These are phyloP conservation scores for Pimephales promelas DNA, from an alignment of 2,113 vertebrate species.

Conservation along the genomic window DNA sequence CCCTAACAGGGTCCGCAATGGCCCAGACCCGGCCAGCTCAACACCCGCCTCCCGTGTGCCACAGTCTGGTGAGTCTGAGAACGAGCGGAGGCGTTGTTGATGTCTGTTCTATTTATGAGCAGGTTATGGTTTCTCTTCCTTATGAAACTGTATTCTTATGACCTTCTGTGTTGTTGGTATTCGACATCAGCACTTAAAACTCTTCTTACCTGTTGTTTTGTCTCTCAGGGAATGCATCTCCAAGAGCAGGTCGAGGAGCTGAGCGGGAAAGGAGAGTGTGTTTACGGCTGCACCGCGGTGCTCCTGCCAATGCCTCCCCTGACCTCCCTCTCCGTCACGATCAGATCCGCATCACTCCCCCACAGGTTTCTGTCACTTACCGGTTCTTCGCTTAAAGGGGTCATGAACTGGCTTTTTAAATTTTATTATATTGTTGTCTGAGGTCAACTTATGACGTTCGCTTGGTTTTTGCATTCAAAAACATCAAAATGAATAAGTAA, in stretches of 20 bases:
- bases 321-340: conserved; percentile 88
- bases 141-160: neutral
- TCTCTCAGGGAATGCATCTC: conserved; percentile 88
- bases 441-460: too few species aligned
- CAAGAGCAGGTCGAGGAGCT: conserved; percentile 93
- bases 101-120: neutral
- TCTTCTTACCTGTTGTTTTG: conserved; percentile 32
- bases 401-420: too few species aligned
- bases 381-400: neutral
- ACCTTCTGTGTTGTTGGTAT: neutral
- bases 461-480: too few species aligned
- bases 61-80: conserved; percentile 80
- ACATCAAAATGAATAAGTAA: too few species aligned
- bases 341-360: conserved; percentile 90
- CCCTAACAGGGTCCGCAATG: conserved; percentile 89
- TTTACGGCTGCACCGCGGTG: conserved; percentile 94
- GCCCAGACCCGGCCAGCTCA: conserved; percentile 86
- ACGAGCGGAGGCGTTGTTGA: neutral
- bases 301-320: conserved; percentile 92
- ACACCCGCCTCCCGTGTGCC: conserved; percentile 88
- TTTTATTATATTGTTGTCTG: too few species aligned
- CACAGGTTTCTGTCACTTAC: conserved; percentile 80
- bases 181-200: neutral
- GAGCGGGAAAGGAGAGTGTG: conserved; percentile 97
- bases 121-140: neutral